Evolutionary conservation across 2,888 invertebrate species (phyloP), one percentile per base, ranked within the genome.

Genomic region (Agonopterix subpropinquella): DNA sequence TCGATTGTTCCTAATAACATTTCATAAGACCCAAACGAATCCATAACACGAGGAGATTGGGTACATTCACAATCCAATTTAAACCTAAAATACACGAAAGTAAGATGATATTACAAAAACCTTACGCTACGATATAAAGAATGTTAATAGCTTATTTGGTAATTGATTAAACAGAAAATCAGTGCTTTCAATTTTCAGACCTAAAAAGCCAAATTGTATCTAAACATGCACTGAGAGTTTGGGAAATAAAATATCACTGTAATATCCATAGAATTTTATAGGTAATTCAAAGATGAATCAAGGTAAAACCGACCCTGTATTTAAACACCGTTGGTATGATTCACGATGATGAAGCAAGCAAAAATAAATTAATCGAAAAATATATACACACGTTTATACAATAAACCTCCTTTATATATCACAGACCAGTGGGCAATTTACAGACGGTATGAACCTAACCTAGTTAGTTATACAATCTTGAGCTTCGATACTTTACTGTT

Each of bases 171-270:
- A 51, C 61, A 59, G 59, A 62, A 61, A 61, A 58, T 67, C 61
- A 67, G 66, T 74, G 62, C 61, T 53, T 59, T 53, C 47, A 50
- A 51, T 52, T 55, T 54, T 49, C 59, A 64, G 52, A 51, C 73
- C 73, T 74, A 75, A 71, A 56, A 70, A 77, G 76, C 77, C 78
- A 78, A 79, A 78, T 76, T 76, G 74, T 59, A 43, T 11, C 39
- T 11, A 28, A 28, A 28, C 28, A 28, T 28, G 28, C 28, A 28
- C 28, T 28, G 28, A 28, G 28, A 28, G 28, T 28, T 28, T 28
- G 28, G 28, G 28, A 28, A 28, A 28, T 28, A 28, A 13, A 28
- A 28, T 28, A 28, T 28, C 28, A 5, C 28, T 28, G 28, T 28
- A 28, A 28, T 28, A 28, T 28, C 28, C 7, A 7, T 28, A 28